These are phyloP conservation scores for Chiridota heheva DNA, from an alignment of 35 echinoderm and acorn worm genomes.

Conservation along the genomic window DNA sequence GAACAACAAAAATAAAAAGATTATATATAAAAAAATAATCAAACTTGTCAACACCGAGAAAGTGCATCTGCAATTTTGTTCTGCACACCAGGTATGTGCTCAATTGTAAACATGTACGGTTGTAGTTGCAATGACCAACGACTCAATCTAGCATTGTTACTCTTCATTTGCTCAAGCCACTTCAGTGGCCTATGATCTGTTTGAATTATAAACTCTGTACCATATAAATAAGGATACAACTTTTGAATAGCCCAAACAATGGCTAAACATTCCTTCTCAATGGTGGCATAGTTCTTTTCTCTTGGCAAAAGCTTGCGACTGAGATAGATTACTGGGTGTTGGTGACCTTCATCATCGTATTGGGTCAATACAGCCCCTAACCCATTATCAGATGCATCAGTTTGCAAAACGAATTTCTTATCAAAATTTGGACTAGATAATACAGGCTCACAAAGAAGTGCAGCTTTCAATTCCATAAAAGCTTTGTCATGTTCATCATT, in stretches of 20 bases:
- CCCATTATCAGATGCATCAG: constrained; percentile 7
- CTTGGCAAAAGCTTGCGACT: constrained; percentile 58
- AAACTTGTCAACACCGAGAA: too few relatives aligned
- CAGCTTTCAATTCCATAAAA: constrained; percentile 13
- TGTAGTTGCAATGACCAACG: constrained; percentile 16
- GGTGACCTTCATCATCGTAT: neutral
- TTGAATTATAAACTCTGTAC: constrained; percentile 44
- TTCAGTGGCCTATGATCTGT: constrained; percentile 45
- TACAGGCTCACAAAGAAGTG: neutral
- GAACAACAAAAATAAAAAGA: too few relatives aligned
- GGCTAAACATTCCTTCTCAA: constrained; percentile 74
- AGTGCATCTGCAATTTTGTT: too few relatives aligned
- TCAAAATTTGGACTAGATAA: constrained; percentile 15
- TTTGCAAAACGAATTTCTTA: constrained; percentile 27
- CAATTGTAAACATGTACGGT: too few relatives aligned
- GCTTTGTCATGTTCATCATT: neutral
- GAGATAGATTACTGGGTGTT: constrained; percentile 41
- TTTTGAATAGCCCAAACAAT: constrained; percentile 50
- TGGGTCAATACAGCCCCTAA: constrained; percentile 22
- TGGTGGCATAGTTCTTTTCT: constrained; percentile 45
- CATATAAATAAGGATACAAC: constrained; percentile 47
- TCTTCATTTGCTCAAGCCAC: constrained; percentile 5
- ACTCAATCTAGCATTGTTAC: constrained; percentile 1
- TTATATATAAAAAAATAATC: too few relatives aligned
- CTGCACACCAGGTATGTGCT: too few relatives aligned